Percentiles rank a stretch among this genome's conserved stretches.
These are phyloP conservation scores for Meandrusa payeni DNA, from an alignment of 2,888 invertebrate species.

Conservation along the genomic window DNA sequence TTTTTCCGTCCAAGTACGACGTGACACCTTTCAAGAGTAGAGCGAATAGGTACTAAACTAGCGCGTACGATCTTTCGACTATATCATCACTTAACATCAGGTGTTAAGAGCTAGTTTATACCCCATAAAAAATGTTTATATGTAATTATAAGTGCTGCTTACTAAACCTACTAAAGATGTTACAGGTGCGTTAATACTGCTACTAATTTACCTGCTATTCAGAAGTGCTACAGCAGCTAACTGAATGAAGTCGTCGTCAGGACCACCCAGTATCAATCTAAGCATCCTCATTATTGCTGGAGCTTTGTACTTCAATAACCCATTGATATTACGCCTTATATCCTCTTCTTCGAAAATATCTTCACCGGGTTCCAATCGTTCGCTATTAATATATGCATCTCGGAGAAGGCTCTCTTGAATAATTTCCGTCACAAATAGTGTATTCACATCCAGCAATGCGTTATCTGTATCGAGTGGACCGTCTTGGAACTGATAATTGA, in stretches of 20 bases:
- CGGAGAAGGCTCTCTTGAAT: conserved; percentile 61
- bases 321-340: conserved; percentile 47
- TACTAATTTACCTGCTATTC: conserved; percentile 45
- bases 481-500: conserved; percentile 54
- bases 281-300: conserved; percentile 59
- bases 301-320: conserved; percentile 55
- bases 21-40: too few species aligned
- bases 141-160: too few species aligned
- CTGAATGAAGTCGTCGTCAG: conserved; percentile 47
- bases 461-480: conserved; percentile 34
- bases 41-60: too few species aligned
- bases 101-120: too few species aligned
- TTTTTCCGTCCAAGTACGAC: too few species aligned
- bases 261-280: conserved; percentile 42
- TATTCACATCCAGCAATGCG: conserved; percentile 51
- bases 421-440: conserved; percentile 59
- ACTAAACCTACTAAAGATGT: too few species aligned
- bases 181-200: too few species aligned
- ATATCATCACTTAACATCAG: too few species aligned
- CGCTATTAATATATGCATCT: conserved; percentile 44
- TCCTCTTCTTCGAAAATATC: conserved; percentile 44
- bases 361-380: conserved; percentile 37
- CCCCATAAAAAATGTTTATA: too few species aligned
- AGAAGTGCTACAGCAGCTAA: conserved; percentile 45
- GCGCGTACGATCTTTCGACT: too few species aligned